phyloP scores from a whole-genome alignment of 2,888 invertebrate species.

The Tiliacea aurago region DNA sequence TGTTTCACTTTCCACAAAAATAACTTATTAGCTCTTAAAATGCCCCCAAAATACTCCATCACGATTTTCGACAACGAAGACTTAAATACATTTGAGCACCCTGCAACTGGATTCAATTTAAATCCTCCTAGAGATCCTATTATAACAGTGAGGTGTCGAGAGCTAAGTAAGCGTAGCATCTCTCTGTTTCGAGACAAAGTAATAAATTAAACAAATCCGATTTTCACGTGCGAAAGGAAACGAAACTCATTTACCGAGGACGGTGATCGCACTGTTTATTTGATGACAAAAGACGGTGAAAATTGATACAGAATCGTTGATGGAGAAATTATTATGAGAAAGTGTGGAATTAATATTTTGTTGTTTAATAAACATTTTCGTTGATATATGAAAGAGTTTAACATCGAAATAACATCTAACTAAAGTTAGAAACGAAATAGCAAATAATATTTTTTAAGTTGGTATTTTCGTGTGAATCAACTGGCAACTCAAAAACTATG shows the following conservation, averaged over 20 bases:
- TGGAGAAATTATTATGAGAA: conserved; percentile 56
- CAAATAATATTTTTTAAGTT: neutral
- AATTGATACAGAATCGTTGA: conserved; percentile 62
- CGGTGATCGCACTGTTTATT: conserved; percentile 81
- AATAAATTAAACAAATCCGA: conserved; percentile 90
- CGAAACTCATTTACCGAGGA: conserved; percentile 73
- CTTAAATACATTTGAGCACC: conserved; percentile 73
- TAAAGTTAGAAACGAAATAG: neutral
- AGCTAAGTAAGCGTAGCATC: conserved; percentile 87
- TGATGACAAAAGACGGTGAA: conserved; percentile 76
- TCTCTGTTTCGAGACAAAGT: conserved; percentile 81
- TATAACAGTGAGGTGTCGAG: conserved; percentile 87
- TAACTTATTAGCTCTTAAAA: conserved; percentile 38
- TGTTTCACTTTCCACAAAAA: conserved; percentile 32
- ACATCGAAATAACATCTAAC: neutral
- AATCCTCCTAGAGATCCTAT: conserved; percentile 87
- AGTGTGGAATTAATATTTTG: conserved; percentile 27
- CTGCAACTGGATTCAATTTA: conserved; percentile 84
- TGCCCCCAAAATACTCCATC: conserved; percentile 55
- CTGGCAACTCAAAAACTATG: no score
- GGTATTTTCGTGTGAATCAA: neutral
- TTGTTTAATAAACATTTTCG: conserved; percentile 12
- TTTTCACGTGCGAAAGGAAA: conserved; percentile 85
- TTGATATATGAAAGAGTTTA: neutral
- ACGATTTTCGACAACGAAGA: conserved; percentile 64